A percentile compares a stretch with the other conserved stretches of the same genome.
Conservation (phyloP, 2,888 invertebrate genomes). For the Malthinus seriepunctatus region DNA sequence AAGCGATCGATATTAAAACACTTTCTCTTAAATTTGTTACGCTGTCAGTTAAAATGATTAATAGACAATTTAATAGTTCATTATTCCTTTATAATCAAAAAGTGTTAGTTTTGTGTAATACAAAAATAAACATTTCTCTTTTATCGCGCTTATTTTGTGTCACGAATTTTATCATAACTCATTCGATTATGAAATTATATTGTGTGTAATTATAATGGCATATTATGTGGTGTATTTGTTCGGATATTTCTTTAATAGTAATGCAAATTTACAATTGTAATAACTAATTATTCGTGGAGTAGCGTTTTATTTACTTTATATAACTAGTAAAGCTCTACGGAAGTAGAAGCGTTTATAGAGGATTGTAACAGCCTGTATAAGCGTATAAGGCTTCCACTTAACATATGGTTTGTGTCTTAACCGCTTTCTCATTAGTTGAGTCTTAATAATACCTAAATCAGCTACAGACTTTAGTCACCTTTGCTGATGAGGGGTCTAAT, state of each 20-base stretch:
- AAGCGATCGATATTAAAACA: slow-evolving; percentile 41
- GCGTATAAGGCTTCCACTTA: too few species aligned
- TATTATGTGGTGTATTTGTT: neutral
- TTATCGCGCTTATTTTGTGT: slow-evolving; percentile 29
- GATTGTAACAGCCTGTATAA: too few species aligned
- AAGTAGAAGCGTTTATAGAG: too few species aligned
- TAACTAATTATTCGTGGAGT: neutral
- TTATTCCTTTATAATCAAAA: slow-evolving; percentile 43
- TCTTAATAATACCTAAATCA: too few species aligned
- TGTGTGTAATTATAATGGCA: neutral
- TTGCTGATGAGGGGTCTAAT: too few species aligned
- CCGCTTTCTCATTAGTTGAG: too few species aligned
- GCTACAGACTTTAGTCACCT: too few species aligned
- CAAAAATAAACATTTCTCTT: slow-evolving; percentile 50
- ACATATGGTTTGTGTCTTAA: too few species aligned
- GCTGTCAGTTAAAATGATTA: slow-evolving; percentile 52
- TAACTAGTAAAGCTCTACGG: too few species aligned
- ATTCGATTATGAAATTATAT: slow-evolving; percentile 28
- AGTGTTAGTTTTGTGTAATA: slow-evolving; percentile 51
- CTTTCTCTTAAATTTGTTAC: slow-evolving; percentile 47
- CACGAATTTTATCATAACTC: slow-evolving; percentile 27
- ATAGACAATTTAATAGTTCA: slow-evolving; percentile 51
- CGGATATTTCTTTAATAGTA: too few species aligned
- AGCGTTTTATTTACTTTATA: neutral
- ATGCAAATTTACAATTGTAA: neutral